Base-by-base conservation (phyloP, 2,888 invertebrate genomes). In the Chalcis sispes region DNA sequence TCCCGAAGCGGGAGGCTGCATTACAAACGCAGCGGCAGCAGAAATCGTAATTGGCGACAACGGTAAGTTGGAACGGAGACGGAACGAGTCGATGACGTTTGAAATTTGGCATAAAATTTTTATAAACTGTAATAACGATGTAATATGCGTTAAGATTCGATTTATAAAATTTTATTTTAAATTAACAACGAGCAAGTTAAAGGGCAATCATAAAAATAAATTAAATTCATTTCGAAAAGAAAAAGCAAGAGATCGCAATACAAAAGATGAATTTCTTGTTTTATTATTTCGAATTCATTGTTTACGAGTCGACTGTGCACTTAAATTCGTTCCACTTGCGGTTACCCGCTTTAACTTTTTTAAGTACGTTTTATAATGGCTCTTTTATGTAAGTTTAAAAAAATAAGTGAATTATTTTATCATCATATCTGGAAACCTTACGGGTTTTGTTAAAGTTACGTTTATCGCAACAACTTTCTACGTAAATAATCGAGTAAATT, bases 21-120 rank as follows among this genome's bases (percentile, higher is more conserved):
- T 85, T 94, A 94, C 86, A 93, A 93, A 84, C 90, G 95, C 71
- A 95, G 95, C 67, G 94, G 94, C 61, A 95, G 94, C 85, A 90
- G 92, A 84, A 93, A 94, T 82, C 90, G 94, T 81, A 95, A 95
- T 88, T 95, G 96, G 95, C 90, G 95, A 81, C 95, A 96, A 88
- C 92, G 95, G 95, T 95, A 83, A n/a, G n/a, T n/a, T n/a, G n/a
- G n/a, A n/a, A n/a, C n/a, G n/a, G n/a, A n/a, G n/a, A n/a, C 2
- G 23, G 18, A n/a, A n/a, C n/a, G n/a, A n/a, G n/a, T n/a, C n/a
- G n/a, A n/a, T n/a, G n/a, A n/a, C n/a, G n/a, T n/a, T n/a, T n/a
- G n/a, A n/a, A n/a, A n/a, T n/a, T n/a, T n/a, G n/a, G n/a, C n/a
- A n/a, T n/a, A n/a, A n/a, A n/a, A n/a, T n/a, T n/a, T n/a, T n/a